Evolutionary conservation across 2,113 vertebrate genomes (phyloP).

Genomic region (Cephalopterus ornatus): DNA sequence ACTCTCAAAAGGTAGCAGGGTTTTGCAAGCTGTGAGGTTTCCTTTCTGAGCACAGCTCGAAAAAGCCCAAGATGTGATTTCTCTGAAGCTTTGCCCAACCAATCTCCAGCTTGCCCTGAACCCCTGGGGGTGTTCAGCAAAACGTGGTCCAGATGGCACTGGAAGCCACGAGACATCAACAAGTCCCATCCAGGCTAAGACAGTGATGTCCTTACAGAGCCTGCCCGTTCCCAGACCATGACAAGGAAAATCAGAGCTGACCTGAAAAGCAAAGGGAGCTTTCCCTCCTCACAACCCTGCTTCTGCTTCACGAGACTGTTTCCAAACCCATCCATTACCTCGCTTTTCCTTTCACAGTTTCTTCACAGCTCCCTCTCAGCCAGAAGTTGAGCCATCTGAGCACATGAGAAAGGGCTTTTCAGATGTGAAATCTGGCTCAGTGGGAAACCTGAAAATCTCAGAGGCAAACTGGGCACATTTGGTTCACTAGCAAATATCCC

Average conservation of each 20-base stretch:
- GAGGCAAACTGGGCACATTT: neutral
- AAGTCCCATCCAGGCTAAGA: neutral
- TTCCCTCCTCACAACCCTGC: neutral
- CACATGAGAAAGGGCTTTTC: neutral
- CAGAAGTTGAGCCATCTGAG: constrained; percentile 52
- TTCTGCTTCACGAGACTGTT: neutral
- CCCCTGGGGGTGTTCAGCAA: constrained; percentile 28
- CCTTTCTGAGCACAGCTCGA: neutral
- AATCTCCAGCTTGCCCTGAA: neutral
- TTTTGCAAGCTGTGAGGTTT: neutral
- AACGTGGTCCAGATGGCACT: constrained; percentile 64
- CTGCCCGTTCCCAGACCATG: neutral
- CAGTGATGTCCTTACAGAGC: neutral
- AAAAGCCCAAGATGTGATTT: neutral
- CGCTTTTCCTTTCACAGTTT: constrained; percentile 46
- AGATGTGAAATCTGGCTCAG: neutral
- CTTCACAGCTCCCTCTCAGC: constrained; percentile 26
- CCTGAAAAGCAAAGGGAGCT: neutral
- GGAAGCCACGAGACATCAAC: constrained; percentile 37
- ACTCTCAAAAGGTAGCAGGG: neutral
- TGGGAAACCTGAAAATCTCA: neutral
- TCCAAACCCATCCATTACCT: neutral
- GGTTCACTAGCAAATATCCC: neutral
- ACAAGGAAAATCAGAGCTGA: neutral
- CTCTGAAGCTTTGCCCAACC: constrained; percentile 69